These are phyloP conservation scores for Brachionus rubens DNA, from an alignment of 1,140 invertebrate species.

Conservation along the genomic window DNA sequence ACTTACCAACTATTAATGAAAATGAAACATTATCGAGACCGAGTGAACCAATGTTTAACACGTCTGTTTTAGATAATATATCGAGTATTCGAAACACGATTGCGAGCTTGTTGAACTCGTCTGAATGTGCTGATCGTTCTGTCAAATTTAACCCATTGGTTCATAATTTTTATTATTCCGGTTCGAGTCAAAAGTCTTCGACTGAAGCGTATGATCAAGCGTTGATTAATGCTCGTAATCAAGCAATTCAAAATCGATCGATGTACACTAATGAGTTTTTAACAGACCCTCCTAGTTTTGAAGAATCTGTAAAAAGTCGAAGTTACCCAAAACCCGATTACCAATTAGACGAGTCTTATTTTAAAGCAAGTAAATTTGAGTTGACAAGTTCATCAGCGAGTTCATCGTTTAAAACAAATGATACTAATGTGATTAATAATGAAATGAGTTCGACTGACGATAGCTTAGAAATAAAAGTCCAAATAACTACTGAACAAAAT, in stretches of 20 bases:
- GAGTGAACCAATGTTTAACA: neutral
- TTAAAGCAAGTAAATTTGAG: conserved; percentile 32
- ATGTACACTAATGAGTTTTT: conserved; percentile 14
- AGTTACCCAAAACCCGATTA: neutral
- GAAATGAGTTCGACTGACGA: neutral
- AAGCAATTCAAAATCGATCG: conserved; percentile 11
- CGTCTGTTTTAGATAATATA: conserved; percentile 12
- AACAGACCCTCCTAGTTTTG: neutral
- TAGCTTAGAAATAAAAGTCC: neutral
- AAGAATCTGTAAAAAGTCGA: neutral
- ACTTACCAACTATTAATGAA: conserved; percentile 7
- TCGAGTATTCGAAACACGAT: conserved; percentile 24
- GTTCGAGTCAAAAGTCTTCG: conserved; percentile 25
- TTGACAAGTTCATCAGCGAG: neutral
- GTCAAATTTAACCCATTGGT: conserved; percentile 44
- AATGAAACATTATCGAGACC: neutral
- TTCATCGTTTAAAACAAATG: conserved; percentile 19
- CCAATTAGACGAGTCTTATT: neutral
- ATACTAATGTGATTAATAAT: neutral
- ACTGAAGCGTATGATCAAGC: conserved; percentile 35
- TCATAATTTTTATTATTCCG: conserved; percentile 37
- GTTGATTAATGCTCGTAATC: conserved; percentile 18
- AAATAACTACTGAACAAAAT: neutral
- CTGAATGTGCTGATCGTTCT: neutral
- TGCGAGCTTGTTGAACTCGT: neutral